Conservation (phyloP, 2,113 vertebrate species). For the Labrus mixtus region DNA sequence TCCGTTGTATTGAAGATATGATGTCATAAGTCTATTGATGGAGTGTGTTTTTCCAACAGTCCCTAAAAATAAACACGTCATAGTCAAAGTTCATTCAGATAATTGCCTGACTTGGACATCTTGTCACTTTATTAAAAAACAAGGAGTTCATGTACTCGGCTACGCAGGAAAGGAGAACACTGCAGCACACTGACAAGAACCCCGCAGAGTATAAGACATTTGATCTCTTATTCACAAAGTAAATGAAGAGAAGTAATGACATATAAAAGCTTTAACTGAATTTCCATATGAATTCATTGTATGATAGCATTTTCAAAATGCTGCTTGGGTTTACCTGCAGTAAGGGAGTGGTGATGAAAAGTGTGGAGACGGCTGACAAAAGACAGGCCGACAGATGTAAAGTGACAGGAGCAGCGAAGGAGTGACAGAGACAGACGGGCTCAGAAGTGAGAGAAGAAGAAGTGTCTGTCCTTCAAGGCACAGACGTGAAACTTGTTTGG, state of each 20-base stretch:
- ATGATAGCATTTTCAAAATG: background rate
- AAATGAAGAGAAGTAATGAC: constrained; percentile 46
- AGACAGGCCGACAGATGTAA: constrained; percentile 63
- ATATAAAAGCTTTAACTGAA: constrained; percentile 28
- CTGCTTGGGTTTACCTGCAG: constrained; percentile 19
- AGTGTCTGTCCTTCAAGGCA: constrained; percentile 68
- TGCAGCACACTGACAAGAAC: constrained; percentile 19
- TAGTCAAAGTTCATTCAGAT: constrained; percentile 21
- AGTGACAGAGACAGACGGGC: constrained; percentile 60
- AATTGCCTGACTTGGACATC: constrained; percentile 16
- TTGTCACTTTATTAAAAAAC: constrained; percentile 35
- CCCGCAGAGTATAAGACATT: constrained; percentile 14
- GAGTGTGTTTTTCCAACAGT: background rate
- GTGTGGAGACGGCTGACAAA: constrained; percentile 56
- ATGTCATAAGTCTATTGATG: too few relatives aligned
- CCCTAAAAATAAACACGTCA: constrained; percentile 9
- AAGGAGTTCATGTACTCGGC: constrained; percentile 20
- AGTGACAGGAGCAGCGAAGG: constrained; percentile 46
- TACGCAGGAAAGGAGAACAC: constrained; percentile 3
- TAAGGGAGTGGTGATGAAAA: constrained; percentile 46
- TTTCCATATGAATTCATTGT: constrained; percentile 37
- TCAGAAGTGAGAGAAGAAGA: constrained; percentile 39
- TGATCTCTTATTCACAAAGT: constrained; percentile 33
- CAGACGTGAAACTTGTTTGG: constrained; percentile 68
- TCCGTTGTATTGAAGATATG: background rate